Conservation (phyloP, 1,140 invertebrate species). For the Zaprionus lachaisei region DNA sequence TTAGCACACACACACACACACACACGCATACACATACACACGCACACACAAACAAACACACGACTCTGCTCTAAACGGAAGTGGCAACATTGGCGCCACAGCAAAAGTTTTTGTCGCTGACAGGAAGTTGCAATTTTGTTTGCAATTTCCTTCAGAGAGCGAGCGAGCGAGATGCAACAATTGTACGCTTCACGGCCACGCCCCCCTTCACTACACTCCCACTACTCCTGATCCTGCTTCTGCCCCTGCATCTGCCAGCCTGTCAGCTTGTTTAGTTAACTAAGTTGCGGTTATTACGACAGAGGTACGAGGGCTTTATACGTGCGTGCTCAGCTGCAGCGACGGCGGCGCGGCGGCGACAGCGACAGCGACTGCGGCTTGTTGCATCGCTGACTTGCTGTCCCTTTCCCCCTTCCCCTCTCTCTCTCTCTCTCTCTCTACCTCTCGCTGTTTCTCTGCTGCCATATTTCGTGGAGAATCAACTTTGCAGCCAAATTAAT, state of each 20-base stretch:
- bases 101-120: slow-evolving; percentile 83
- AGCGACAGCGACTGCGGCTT: slow-evolving; percentile 5
- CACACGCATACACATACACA: slow-evolving; percentile 7
- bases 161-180: not conserved
- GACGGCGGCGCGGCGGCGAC: not conserved
- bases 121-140: slow-evolving; percentile 83
- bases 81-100: slow-evolving; percentile 80
- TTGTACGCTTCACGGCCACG: not conserved
- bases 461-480: slow-evolving; percentile 61
- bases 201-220: not conserved
- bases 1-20: slow-evolving; percentile 50
- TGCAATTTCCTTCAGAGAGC: slow-evolving; percentile 76
- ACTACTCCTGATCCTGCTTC: not conserved
- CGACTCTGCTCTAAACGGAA: slow-evolving; percentile 65
- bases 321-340: slow-evolving; percentile 34
- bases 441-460: not conserved
- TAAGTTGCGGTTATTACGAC: slow-evolving; percentile 81
- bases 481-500: slow-evolving; percentile 80
- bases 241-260: slow-evolving; percentile 27
- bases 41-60: slow-evolving; percentile 14
- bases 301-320: slow-evolving; percentile 38
- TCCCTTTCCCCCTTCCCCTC: not conserved
- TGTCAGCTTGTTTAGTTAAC: slow-evolving; percentile 81
- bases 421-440: not conserved
- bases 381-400: not conserved